A percentile compares a stretch with the other conserved stretches of the same genome.
Evolutionary conservation across 2,797 vertebrate species (phyloP).

Genomic region (Brachyalestes nurse): DNA sequence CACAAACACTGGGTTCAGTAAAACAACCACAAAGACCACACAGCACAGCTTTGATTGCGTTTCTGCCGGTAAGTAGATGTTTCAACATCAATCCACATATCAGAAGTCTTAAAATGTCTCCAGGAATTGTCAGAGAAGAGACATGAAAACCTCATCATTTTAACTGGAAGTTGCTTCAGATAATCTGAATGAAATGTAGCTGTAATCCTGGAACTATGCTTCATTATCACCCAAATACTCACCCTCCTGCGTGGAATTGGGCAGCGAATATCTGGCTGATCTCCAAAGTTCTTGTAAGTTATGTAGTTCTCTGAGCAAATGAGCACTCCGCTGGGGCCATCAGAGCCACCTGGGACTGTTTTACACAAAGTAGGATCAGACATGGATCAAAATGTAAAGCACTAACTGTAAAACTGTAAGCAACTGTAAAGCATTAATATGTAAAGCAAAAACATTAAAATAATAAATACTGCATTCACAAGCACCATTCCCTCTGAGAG

Average conservation of each 20-base stretch:
- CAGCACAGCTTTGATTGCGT: neutral
- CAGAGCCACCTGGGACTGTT: constrained; percentile 94
- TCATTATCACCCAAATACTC: constrained; percentile 59
- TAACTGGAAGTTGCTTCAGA: neutral
- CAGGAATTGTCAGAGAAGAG: constrained; percentile 59
- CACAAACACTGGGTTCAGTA: neutral
- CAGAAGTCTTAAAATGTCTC: constrained; percentile 53
- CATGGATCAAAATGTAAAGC: neutral
- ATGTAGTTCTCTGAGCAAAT: constrained; percentile 99
- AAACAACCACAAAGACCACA: constrained; percentile 7
- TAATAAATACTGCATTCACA: neutral
- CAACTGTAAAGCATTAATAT: neutral
- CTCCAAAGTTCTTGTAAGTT: constrained; percentile 98
- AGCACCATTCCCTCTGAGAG: neutral
- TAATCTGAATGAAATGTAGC: neutral
- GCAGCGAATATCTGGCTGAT: constrained; percentile 98
- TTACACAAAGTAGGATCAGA: neutral
- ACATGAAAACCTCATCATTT: constrained; percentile 61
- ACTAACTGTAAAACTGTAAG: neutral
- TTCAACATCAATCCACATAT: constrained; percentile 43
- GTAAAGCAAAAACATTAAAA: no score
- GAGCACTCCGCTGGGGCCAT: constrained; percentile 95
- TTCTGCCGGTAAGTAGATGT: constrained; percentile 13
- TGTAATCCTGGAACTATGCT: neutral
- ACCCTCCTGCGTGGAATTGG: constrained; percentile 97